phyloP scores from a whole-genome alignment of 2,113 vertebrate genomes.

The Excalfactoria chinensis region DNA sequence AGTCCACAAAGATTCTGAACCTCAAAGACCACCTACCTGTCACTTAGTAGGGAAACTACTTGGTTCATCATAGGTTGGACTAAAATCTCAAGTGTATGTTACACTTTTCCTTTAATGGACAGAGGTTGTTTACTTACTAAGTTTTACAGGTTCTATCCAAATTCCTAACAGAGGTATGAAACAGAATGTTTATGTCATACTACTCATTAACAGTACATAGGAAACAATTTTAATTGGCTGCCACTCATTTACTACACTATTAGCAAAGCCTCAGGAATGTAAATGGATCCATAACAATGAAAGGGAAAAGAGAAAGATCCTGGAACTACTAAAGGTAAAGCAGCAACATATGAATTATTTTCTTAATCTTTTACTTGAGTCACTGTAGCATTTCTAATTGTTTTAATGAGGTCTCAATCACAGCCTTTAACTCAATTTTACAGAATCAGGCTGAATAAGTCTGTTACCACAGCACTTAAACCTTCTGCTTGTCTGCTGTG shows the following conservation, averaged over 20 bases:
- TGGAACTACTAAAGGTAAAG: neutral
- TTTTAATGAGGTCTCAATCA: neutral
- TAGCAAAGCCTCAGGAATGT: neutral
- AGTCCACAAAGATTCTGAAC: neutral
- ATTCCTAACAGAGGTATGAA: neutral
- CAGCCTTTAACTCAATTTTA: neutral
- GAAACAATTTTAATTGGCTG: neutral
- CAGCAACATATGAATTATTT: neutral
- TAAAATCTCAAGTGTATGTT: neutral
- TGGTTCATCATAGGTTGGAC: neutral
- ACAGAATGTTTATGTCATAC: neutral
- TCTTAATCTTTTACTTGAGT: neutral
- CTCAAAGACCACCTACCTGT: neutral
- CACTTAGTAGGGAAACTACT: neutral
- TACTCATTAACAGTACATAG: neutral
- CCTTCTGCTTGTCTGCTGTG: neutral
- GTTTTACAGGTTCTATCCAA: neutral
- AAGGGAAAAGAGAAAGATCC: neutral
- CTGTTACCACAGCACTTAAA: neutral
- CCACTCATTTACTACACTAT: neutral
- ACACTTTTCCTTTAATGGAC: neutral
- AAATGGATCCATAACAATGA: neutral
- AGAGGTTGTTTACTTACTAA: neutral
- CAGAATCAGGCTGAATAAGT: slow-evolving; percentile 2
- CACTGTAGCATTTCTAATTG: neutral